phyloP scores from a whole-genome alignment of 2,797 vertebrate genomes.

The Heteromormyrus szaboi region DNA sequence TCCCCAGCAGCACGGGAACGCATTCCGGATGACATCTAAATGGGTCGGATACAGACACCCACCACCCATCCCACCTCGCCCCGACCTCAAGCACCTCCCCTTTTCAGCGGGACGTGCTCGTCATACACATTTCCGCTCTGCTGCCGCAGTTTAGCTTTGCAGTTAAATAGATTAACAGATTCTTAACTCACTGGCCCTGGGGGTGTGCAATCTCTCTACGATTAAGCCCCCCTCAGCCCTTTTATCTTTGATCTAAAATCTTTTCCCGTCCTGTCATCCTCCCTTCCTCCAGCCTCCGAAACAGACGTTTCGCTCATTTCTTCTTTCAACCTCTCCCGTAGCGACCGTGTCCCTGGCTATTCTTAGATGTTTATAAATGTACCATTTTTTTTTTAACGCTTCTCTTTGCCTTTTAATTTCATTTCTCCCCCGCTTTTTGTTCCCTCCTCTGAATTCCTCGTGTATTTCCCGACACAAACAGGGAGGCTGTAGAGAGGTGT shows the following conservation, averaged over 20 bases:
- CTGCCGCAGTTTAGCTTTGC: slow-evolving; percentile 20
- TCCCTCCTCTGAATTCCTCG: background rate
- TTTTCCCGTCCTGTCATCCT: background rate
- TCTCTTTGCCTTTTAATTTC: background rate
- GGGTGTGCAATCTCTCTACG: slow-evolving; percentile 16
- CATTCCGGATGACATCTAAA: slow-evolving; percentile 27
- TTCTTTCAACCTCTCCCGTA: background rate
- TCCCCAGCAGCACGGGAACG: slow-evolving; percentile 19
- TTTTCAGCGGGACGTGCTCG: slow-evolving; percentile 34
- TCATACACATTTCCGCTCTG: slow-evolving; percentile 28
- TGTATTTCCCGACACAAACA: background rate
- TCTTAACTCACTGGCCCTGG: slow-evolving; percentile 27
- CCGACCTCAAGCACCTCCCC: slow-evolving; percentile 16
- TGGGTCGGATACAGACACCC: slow-evolving; percentile 23
- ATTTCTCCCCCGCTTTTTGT: background rate
- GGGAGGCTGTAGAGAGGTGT: background rate
- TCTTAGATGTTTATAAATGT: background rate
- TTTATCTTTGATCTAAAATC: slow-evolving; percentile 20
- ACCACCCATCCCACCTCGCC: background rate
- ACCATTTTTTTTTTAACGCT: background rate
- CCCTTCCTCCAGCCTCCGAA: background rate
- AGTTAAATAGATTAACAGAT: slow-evolving; percentile 28
- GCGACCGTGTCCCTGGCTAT: background rate
- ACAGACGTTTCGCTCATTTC: background rate
- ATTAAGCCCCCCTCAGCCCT: background rate